Evolutionary conservation across 2,888 invertebrate species (phyloP), one percentile per base, ranked within the genome.

Genomic region (Leptopilina drosophilae): DNA sequence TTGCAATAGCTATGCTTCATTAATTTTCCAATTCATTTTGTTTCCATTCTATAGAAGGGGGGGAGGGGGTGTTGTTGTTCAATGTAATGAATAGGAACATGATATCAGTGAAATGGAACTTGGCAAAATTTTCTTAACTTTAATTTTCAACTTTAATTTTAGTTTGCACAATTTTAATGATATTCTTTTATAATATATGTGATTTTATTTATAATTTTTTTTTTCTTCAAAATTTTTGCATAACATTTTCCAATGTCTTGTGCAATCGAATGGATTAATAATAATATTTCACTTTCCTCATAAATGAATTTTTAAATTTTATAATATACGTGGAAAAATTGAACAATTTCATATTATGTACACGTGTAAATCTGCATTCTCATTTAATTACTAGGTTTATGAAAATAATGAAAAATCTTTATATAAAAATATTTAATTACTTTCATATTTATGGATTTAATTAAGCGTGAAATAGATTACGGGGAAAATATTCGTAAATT

Each of bases 41-140:
- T 42, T 64, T 64, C 11, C 9, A 9, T 5, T 64, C 26, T 33
- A 64, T 64, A 0, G 9, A 46, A 64, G 69, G 62, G 0, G 20
- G 20, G 20, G 20, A 1, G 59, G 33, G 33, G 33, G 33, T 33
- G 33, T 33, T 67, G 15, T 42, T 69, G 49, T 49, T 53, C 26
- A 53, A 67, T 33, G 33, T 67, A 46, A 42, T 42, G 42, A 26
- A 15, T 33, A 69, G 69, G 69, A 33, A 67, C 67, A 20, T 67
- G 67, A 67, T 67, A 67, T 46, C 20, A 20, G 26, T 67, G 20
- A 20, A 42, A 69, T 53, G 49, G 26, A 69, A 49, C 53, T 69
- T 69, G 8, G 67, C 46, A 42, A 67, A 67, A 49, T 15, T 20
- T 49, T 69, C 49, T 53, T 69, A 53, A 33, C 33, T 49, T 15